Percentiles rank a stretch among this genome's conserved stretches.
phyloP scores from a whole-genome alignment of 1,140 invertebrate genomes.

The Vollenhovia emeryi region DNA sequence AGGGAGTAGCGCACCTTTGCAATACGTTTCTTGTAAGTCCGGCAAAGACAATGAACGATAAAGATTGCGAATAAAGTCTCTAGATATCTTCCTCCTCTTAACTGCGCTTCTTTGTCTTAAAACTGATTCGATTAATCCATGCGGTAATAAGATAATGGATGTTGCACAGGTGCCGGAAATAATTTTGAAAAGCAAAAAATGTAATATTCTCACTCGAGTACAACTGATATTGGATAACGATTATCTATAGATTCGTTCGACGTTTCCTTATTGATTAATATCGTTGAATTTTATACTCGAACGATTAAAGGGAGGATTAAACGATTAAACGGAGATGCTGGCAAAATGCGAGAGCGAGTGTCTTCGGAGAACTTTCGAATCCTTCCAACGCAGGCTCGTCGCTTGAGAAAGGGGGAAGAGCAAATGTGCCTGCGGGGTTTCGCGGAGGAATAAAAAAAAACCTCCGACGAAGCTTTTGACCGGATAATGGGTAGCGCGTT shows the following conservation, averaged over 20 bases:
- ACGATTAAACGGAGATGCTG: not conserved
- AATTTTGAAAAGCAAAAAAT: not conserved
- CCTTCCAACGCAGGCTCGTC: not conserved
- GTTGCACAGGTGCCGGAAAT: not conserved
- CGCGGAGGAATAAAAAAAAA: not conserved
- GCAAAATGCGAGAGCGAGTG: not conserved
- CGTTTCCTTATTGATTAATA: not conserved
- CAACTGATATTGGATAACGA: not conserved
- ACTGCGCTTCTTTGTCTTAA: not conserved
- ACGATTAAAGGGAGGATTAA: not conserved
- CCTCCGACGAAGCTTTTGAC: constrained; percentile 9
- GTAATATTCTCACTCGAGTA: not conserved
- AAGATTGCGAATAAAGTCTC: not conserved
- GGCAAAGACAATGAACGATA: not conserved
- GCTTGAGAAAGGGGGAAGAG: not conserved
- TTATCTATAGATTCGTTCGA: not conserved
- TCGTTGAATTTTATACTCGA: not conserved
- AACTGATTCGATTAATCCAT: not conserved
- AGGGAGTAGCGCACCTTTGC: not conserved
- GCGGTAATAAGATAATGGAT: not conserved
- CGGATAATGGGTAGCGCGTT: constrained; percentile 54
- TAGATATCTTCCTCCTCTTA: not conserved
- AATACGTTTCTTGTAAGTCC: not conserved
- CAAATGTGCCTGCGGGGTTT: constrained; percentile 4
- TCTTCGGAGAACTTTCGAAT: constrained; percentile 1